Conservation (phyloP, 2,113 vertebrate species). For the Bombycilla garrulus region DNA sequence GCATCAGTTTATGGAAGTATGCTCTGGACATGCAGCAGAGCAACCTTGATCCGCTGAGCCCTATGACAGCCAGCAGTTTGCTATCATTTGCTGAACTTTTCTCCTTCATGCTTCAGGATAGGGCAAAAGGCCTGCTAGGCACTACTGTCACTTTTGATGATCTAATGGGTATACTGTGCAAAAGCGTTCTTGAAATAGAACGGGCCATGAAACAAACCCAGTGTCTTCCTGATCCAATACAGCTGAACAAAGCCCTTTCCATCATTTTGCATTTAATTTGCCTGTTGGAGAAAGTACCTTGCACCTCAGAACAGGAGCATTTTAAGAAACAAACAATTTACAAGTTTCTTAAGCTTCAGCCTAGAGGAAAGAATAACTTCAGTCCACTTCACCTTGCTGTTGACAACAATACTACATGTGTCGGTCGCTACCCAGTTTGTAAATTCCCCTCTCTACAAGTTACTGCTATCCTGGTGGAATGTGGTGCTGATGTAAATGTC, state of each 20-base stretch:
- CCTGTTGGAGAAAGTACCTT: constrained; percentile 95
- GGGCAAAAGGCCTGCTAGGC: constrained; percentile 93
- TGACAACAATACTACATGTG: constrained; percentile 94
- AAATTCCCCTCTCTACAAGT: constrained; percentile 97
- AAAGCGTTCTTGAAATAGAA: constrained; percentile 97
- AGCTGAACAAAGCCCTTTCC: constrained; percentile 95
- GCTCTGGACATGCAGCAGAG: constrained; percentile 98
- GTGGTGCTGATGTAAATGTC: constrained; percentile 91
- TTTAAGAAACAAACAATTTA: constrained; percentile 98
- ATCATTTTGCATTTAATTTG: constrained; percentile 98
- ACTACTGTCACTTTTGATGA: constrained; percentile 95
- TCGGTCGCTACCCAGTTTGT: constrained; percentile 96
- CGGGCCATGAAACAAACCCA: constrained; percentile 86
- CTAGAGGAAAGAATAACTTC: constrained; percentile 93
- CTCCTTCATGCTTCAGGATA: constrained; percentile 99
- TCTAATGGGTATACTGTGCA: constrained; percentile 95
- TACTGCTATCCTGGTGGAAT: constrained; percentile 92
- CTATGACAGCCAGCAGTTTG: constrained; percentile 97
- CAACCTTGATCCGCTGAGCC: constrained; percentile 94
- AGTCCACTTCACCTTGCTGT: constrained; percentile 96
- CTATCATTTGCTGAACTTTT: constrained; percentile 97
- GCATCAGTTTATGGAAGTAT: constrained; percentile 98
- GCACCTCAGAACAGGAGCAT: constrained; percentile 91
- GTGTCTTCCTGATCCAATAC: constrained; percentile 84
- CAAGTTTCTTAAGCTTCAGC: constrained; percentile 92